Evolutionary conservation across 2,888 invertebrate species (phyloP), one percentile per base, ranked within the genome.

Genomic region (Encarsia formosa): DNA sequence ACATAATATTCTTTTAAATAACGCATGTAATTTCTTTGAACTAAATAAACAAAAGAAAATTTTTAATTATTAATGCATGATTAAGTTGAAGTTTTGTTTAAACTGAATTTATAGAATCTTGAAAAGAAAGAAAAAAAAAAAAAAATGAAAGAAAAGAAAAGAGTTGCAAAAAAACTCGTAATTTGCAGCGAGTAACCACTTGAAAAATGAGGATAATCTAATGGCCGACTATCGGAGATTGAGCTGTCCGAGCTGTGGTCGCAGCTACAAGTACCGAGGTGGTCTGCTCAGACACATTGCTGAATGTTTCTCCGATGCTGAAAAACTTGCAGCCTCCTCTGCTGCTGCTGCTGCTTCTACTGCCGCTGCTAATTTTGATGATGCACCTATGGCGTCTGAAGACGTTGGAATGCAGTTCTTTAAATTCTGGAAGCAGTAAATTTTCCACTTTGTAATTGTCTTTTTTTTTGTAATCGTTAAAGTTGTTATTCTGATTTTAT

Each of bases 201-300:
- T 19, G 32, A 29, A n/a, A 24, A 19, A 23, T 8, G 23, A 20
- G 20, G 15, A n/a, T n/a, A 54, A 56, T 40, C 66, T 64, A 38
- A 65, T 68, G 67, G 63, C 67, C 42, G 67, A 67, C 62, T 69
- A 70, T 62, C 65, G 67, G 47, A 62, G 72, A 59, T 66, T 73
- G 20, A 61, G 65, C 59, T 74, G 74, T 59, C 73, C 72, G n/a
- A 67, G 66, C 57, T 75, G 75, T 59, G 70, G 71, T 44, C 69
- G 71, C 58, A 72, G 67, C 62, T 75, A 73, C 70, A 73, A 74
- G 62, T 73, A 74, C 64, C 69, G 74, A 37, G 71, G 74, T 44
- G 74, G 74, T 59, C 61, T 75, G 52, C 65, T 70, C 41, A 63
- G 72, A 56, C 75, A 75, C 66, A 61, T 73, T 52, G 65, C 67